These are phyloP conservation scores for Miltochrista miniata DNA, from an alignment of 2,888 invertebrate species.

Conservation along the genomic window DNA sequence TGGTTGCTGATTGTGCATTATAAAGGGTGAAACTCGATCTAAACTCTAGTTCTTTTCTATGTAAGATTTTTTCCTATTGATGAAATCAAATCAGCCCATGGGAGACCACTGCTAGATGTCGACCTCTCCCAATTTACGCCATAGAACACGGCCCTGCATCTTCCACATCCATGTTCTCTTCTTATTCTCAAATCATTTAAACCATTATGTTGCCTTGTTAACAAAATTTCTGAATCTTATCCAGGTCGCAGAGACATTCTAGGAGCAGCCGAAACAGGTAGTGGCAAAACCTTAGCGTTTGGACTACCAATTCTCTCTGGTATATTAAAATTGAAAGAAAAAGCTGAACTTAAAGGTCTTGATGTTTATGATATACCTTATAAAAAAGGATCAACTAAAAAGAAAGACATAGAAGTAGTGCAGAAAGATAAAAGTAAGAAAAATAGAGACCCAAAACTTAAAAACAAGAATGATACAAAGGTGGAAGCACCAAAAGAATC, in stretches of 20 bases:
- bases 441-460: constrained; percentile 26
- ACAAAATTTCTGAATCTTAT: constrained; percentile 17
- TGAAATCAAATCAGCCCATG: no score
- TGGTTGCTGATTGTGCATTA: no score
- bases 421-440: constrained; percentile 16
- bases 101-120: no score
- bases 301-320: constrained; percentile 96
- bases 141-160: no score
- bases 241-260: constrained; percentile 92
- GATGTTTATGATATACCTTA: constrained; percentile 72
- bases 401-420: constrained; percentile 34
- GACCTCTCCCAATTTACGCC: no score
- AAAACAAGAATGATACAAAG: constrained; percentile 36
- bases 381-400: constrained; percentile 61
- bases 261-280: constrained; percentile 99
- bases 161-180: no score
- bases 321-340: constrained; percentile 88
- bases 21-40: no score
- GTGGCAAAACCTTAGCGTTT: constrained; percentile 99
- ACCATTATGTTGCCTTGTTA: no score
- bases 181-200: no score
- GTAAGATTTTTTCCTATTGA: no score
- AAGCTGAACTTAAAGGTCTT: constrained; percentile 59
- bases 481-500: constrained; percentile 51
- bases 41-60: no score